Conservation (phyloP, 2,113 vertebrate genomes). For the Gasterosteus aculeatus region DNA sequence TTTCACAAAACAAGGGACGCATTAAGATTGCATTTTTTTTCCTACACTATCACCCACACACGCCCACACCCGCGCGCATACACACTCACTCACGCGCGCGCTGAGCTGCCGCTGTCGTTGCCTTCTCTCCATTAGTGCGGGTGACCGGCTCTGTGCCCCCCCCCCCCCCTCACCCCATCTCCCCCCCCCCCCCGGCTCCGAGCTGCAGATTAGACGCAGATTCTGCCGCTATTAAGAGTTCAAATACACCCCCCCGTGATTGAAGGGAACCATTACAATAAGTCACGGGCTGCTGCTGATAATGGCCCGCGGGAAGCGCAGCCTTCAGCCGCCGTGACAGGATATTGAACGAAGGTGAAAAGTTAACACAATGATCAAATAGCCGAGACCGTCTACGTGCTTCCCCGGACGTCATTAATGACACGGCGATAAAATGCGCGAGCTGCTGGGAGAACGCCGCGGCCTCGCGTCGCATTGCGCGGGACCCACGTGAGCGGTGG, state of each 20-base stretch:
- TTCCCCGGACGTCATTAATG: slow-evolving; percentile 52
- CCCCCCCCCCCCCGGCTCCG: slow-evolving; percentile 36
- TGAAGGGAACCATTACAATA: slow-evolving; percentile 78
- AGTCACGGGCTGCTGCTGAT: slow-evolving; percentile 74
- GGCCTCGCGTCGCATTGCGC: not conserved
- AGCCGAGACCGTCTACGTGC: slow-evolving; percentile 21
- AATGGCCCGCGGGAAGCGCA: slow-evolving; percentile 64
- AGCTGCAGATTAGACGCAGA: slow-evolving; percentile 72
- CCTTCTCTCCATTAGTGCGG: slow-evolving; percentile 65
- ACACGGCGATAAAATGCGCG: slow-evolving; percentile 1
- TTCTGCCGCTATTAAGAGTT: slow-evolving; percentile 75
- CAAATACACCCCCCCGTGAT: slow-evolving; percentile 76
- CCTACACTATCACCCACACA: not conserved
- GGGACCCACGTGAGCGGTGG: not conserved
- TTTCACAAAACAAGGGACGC: slow-evolving; percentile 12
- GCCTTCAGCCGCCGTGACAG: slow-evolving; percentile 65
- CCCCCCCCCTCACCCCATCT: slow-evolving; percentile 2
- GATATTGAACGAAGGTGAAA: slow-evolving; percentile 74
- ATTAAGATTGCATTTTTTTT: slow-evolving; percentile 14
- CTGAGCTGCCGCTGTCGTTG: slow-evolving; percentile 51
- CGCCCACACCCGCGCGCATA: slow-evolving; percentile 21
- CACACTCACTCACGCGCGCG: not conserved
- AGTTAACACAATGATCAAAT: slow-evolving; percentile 77
- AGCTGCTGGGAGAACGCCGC: too few relatives aligned
- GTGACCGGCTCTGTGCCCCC: slow-evolving; percentile 56